Conservation (phyloP, 1,140 invertebrate species). For the Nymphalis io region DNA sequence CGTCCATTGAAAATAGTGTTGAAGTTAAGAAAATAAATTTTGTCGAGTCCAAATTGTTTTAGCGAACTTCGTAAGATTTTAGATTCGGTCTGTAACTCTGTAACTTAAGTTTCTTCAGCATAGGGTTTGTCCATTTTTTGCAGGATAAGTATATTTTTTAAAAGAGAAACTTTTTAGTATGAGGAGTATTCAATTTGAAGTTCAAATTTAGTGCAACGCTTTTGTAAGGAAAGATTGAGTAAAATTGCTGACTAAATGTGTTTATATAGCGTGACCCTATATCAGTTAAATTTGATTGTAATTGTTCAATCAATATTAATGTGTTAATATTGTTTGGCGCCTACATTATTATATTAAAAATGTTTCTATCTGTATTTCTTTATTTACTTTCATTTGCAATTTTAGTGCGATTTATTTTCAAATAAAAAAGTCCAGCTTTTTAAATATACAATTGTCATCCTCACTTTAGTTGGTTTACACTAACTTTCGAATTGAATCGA, state of each 20-base stretch:
- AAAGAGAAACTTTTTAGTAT: too few relatives aligned
- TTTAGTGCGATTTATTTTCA: background rate
- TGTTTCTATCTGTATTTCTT: too few relatives aligned
- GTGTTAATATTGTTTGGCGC: too few relatives aligned
- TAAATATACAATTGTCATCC: background rate
- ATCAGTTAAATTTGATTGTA: too few relatives aligned
- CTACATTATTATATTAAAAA: too few relatives aligned
- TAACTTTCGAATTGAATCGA: conserved; percentile 3
- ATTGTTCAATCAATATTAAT: too few relatives aligned
- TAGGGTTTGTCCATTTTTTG: background rate
- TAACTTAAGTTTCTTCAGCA: conserved; percentile 7
- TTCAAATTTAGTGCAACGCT: too few relatives aligned
- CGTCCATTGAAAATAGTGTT: background rate
- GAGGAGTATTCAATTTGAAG: too few relatives aligned
- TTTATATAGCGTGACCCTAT: too few relatives aligned
- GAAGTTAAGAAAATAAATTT: conserved; percentile 9
- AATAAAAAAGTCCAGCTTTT: background rate
- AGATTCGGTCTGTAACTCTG: conserved; percentile 8
- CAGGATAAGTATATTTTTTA: background rate
- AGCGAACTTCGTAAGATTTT: conserved; percentile 3
- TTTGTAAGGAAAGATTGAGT: too few relatives aligned
- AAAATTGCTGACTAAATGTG: too few relatives aligned
- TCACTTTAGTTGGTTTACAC: conserved; percentile 3
- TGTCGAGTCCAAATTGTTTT: conserved; percentile 12
- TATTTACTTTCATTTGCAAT: background rate